Base-by-base conservation (phyloP, 2,888 invertebrate species). In the Drosophila testacea region DNA sequence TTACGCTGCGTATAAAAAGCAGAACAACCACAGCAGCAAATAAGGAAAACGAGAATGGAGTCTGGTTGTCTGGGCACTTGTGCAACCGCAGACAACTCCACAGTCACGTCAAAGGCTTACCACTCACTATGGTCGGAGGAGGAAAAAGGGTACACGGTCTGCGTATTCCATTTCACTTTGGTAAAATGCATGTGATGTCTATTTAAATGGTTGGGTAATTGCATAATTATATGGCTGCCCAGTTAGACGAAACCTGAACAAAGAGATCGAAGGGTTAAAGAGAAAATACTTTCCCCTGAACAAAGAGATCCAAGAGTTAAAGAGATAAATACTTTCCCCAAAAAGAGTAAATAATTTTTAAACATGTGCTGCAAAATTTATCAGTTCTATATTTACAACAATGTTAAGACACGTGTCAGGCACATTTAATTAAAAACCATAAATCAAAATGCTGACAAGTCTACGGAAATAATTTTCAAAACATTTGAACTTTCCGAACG, bases 141-240 rank as follows among this genome's bases (percentile, higher is more conserved):
- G 51, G 51, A 6, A 16, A 16, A 16, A 16, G 16, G 32, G 32
- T 6, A 9, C 50, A 54, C 36, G 36, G 54, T 44, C 61, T 56
- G 46, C 57, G 81, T 74, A 83, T 88, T 83, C 72, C 52, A 66
- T 83, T 85, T 69, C 81, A 68, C 68, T 70, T 70, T 69, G 77
- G 52, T 47, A 59, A 41, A 73, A 73, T 73, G 68, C 72, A 66
- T 62, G 78, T 73, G 68, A 81, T 77, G 87, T 83, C 87, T 79
- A 81, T 89, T 87, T 87, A 84, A 84, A 89, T 89, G 84, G 85
- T 73, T 84, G 73, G 81, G 79, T 84, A 87, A 84, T 87, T 89
- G 81, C 79, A 87, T 89, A 84, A 84, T 84, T 87, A 89, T 87
- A 81, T 44, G 88, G 69, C 73, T 69, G 63, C 36, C 47, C 59